Conservation (phyloP, 2,888 invertebrate genomes). For the Rutpela maculata region DNA sequence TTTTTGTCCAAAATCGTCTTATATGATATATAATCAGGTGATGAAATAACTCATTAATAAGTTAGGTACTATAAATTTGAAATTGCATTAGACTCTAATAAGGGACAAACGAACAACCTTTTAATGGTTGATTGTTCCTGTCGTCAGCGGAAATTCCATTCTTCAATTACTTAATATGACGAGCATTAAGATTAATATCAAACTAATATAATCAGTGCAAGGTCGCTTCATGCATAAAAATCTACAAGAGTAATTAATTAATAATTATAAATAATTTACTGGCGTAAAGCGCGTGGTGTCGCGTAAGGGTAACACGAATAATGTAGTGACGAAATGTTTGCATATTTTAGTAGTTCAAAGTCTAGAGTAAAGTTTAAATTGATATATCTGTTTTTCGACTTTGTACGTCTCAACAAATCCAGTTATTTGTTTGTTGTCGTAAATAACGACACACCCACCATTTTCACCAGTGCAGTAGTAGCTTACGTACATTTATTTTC, state of each 20-base stretch:
- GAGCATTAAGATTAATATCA: constrained; percentile 16
- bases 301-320: background rate
- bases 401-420: background rate
- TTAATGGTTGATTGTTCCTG: background rate
- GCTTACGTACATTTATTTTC: too few relatives aligned
- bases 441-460: background rate
- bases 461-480: background rate
- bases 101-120: background rate
- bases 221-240: constrained; percentile 33
- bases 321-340: background rate
- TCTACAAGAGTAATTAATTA: background rate
- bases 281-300: constrained; percentile 1
- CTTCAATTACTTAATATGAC: background rate
- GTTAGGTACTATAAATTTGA: background rate
- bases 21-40: too few relatives aligned
- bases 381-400: background rate
- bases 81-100: background rate
- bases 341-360: constrained; percentile 29
- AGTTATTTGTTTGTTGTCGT: background rate
- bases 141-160: background rate
- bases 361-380: constrained; percentile 22
- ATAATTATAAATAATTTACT: background rate
- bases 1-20: too few relatives aligned
- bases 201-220: constrained; percentile 25
- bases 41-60: too few relatives aligned